These are phyloP conservation scores for Drosophila lini DNA, from an alignment of 1,140 invertebrate species.

Conservation along the genomic window DNA sequence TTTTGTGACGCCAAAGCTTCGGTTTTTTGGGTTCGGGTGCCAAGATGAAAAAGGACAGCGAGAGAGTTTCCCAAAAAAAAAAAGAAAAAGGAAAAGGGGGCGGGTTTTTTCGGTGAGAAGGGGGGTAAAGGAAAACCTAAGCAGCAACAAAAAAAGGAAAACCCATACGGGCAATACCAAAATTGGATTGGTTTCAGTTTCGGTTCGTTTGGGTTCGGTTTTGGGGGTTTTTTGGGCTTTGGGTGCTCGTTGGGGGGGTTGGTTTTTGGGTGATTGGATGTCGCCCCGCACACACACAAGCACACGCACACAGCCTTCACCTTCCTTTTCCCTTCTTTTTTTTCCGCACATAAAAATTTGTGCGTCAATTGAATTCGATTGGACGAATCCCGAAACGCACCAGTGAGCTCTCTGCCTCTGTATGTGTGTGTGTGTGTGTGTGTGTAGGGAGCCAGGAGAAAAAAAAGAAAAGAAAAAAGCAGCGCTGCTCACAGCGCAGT, in stretches of 20 bases:
- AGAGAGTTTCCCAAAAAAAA: slow-evolving; percentile 8
- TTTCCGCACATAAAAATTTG: slow-evolving; percentile 76
- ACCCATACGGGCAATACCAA: slow-evolving; percentile 66
- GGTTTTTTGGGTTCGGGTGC: slow-evolving; percentile 53
- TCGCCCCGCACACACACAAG: slow-evolving; percentile 11
- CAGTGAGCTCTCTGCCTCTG: slow-evolving; percentile 33
- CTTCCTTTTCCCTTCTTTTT: slow-evolving; percentile 23
- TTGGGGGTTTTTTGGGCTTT: slow-evolving; percentile 8
- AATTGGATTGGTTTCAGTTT: slow-evolving; percentile 76
- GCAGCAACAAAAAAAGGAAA: slow-evolving; percentile 41
- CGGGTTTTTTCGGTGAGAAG: not conserved
- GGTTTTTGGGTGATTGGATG: slow-evolving; percentile 56
- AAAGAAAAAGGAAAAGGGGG: slow-evolving; percentile 6
- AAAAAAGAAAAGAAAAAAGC: slow-evolving; percentile 49
- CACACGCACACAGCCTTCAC: slow-evolving; percentile 10
- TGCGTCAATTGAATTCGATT: slow-evolving; percentile 84
- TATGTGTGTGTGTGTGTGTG: slow-evolving; percentile 33
- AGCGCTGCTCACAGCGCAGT: slow-evolving; percentile 44
- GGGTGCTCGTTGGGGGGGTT: slow-evolving; percentile 18
- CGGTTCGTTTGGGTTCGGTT: slow-evolving; percentile 60
- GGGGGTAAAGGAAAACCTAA: slow-evolving; percentile 7
- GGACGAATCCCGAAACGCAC: slow-evolving; percentile 70
- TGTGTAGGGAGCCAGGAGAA: slow-evolving; percentile 56
- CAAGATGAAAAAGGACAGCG: slow-evolving; percentile 67
- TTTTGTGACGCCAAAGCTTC: slow-evolving; percentile 39